phyloP scores from a whole-genome alignment of 2,888 invertebrate species.

The Eustalomyia histrio region DNA sequence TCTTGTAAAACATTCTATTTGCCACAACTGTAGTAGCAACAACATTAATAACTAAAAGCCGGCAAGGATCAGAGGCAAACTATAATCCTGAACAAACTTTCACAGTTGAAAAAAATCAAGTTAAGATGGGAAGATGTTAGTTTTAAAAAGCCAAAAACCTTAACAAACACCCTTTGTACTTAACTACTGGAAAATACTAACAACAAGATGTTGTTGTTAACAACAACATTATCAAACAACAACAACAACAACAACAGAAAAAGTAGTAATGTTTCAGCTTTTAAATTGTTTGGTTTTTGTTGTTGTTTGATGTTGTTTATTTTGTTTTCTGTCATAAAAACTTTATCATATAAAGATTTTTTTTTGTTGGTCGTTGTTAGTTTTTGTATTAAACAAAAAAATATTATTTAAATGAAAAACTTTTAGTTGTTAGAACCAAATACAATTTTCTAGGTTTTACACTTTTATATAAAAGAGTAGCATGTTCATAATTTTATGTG shows the following conservation, averaged over 20 bases:
- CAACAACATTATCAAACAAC: conserved; percentile 22
- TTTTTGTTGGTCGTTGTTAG: conserved; percentile 43
- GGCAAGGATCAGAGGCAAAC: conserved; percentile 27
- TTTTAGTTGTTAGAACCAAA: conserved; percentile 50
- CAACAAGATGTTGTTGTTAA: neutral
- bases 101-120: conserved; percentile 40
- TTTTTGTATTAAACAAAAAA: conserved; percentile 33
- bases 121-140: conserved; percentile 43
- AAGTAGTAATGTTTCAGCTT: conserved; percentile 49
- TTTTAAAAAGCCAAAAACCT: conserved; percentile 32
- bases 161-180: conserved; percentile 15
- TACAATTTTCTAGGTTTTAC: conserved; percentile 55
- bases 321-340: neutral
- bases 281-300: conserved; percentile 49
- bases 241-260: neutral
- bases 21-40: neutral
- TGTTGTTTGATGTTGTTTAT: conserved; percentile 13
- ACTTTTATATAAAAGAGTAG: conserved; percentile 52
- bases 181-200: neutral
- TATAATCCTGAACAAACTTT: conserved; percentile 36
- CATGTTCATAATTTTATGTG: conserved; percentile 27
- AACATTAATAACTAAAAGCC: conserved; percentile 35
- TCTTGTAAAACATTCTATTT: neutral
- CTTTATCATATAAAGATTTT: conserved; percentile 41
- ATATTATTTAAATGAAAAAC: conserved; percentile 39